phyloP scores from a whole-genome alignment of 2,888 invertebrate genomes.

The Trachelus stipa region DNA sequence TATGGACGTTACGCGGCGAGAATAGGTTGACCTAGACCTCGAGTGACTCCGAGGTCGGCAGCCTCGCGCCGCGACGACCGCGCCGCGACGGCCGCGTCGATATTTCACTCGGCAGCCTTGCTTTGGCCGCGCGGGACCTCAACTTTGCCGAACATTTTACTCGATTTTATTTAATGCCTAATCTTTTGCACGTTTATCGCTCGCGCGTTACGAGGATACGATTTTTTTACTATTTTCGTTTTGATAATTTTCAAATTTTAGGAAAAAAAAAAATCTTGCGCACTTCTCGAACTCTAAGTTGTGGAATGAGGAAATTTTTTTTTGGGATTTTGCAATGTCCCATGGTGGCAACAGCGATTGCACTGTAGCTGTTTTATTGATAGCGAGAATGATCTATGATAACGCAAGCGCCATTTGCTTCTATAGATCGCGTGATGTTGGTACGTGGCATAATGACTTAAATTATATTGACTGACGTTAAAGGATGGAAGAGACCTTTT shows the following conservation, averaged over 20 bases:
- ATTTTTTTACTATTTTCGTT: no score
- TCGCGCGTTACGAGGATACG: no score
- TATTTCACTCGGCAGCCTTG: slow-evolving; percentile 35
- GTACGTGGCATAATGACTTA: background rate
- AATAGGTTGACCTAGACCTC: slow-evolving; percentile 55
- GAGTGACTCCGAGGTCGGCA: slow-evolving; percentile 47
- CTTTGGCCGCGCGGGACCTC: background rate
- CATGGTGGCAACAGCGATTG: background rate
- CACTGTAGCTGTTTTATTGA: background rate
- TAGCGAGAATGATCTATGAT: background rate
- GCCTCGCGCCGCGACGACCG: slow-evolving; percentile 27
- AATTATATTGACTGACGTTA: background rate
- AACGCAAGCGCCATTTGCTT: background rate
- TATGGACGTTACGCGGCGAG: slow-evolving; percentile 36
- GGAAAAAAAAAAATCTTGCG: accelerated
- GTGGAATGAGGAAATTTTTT: background rate
- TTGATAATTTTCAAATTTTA: no score
- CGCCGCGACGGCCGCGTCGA: slow-evolving; percentile 34
- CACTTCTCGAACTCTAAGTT: accelerated
- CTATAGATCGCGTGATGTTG: background rate
- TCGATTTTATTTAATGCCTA: background rate
- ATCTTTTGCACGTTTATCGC: background rate
- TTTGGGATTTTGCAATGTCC: background rate
- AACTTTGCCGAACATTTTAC: background rate
- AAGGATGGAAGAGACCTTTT: background rate